phyloP scores from a whole-genome alignment of 2,888 invertebrate species.

The Lordiphosa fenestrarum region DNA sequence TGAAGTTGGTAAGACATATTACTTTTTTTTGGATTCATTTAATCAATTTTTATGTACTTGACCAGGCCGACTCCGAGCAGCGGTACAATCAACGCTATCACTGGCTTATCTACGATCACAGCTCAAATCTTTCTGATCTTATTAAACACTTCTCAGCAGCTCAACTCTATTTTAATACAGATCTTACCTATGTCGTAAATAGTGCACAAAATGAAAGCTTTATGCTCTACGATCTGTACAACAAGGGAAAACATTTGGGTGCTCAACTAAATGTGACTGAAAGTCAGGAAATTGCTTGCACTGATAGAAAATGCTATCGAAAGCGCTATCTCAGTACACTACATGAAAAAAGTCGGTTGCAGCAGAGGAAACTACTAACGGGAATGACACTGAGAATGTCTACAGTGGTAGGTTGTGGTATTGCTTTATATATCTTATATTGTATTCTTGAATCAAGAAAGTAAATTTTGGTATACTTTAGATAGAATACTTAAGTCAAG shows the following conservation, averaged over 20 bases:
- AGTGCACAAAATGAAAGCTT: slow-evolving; percentile 15
- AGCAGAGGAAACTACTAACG: slow-evolving; percentile 65
- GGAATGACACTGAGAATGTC: slow-evolving; percentile 69
- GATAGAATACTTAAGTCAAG: no score
- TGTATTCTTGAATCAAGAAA: no score
- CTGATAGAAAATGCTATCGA: slow-evolving; percentile 34
- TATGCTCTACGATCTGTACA: slow-evolving; percentile 76
- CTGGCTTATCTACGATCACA: slow-evolving; percentile 72
- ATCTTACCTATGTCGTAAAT: slow-evolving; percentile 64
- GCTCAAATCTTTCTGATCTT: slow-evolving; percentile 27
- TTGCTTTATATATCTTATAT: no score
- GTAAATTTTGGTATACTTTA: no score
- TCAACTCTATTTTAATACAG: slow-evolving; percentile 67
- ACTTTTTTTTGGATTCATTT: background rate
- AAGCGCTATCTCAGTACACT: slow-evolving; percentile 60
- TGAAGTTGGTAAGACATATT: slow-evolving; percentile 40
- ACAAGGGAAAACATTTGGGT: slow-evolving; percentile 76
- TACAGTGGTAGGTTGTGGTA: slow-evolving; percentile 55
- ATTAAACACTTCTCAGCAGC: slow-evolving; percentile 49
- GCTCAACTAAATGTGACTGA: slow-evolving; percentile 73
- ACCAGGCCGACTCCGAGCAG: slow-evolving; percentile 52
- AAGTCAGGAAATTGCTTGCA: slow-evolving; percentile 63
- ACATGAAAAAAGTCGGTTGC: slow-evolving; percentile 48
- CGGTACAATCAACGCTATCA: slow-evolving; percentile 59
- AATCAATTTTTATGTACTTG: background rate